These are phyloP conservation scores for Phoxinus phoxinus DNA, from an alignment of 2,113 vertebrate species.

Conservation along the genomic window DNA sequence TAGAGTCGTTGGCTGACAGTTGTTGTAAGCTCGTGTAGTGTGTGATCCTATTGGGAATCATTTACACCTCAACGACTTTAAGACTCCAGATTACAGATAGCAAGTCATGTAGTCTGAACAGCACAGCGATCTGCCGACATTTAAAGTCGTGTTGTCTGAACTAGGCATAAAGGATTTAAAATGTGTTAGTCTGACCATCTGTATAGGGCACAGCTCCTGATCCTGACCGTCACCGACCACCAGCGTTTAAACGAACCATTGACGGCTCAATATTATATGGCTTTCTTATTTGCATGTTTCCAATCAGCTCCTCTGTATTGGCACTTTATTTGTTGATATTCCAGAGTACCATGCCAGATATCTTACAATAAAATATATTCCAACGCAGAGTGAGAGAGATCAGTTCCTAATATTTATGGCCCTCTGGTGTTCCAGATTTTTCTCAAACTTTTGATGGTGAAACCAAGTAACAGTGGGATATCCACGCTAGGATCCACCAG, in stretches of 20 bases:
- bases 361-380: neutral
- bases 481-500: neutral
- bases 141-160: too few relatives aligned
- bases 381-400: neutral
- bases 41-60: neutral
- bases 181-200: neutral
- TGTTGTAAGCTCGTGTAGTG: too few relatives aligned
- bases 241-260: neutral
- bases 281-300: neutral
- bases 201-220: neutral
- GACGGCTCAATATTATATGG: neutral
- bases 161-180: neutral
- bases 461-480: slow-evolving; percentile 8
- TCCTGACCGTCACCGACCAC: neutral
- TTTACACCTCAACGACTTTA: too few relatives aligned
- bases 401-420: slow-evolving; percentile 12
- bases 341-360: neutral
- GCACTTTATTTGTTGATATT: neutral
- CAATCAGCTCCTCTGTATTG: neutral
- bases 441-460: slow-evolving; percentile 8
- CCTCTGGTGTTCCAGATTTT: slow-evolving; percentile 44
- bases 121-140: too few relatives aligned
- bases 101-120: too few relatives aligned
- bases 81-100: too few relatives aligned
- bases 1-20: too few relatives aligned